Percentiles rank a stretch among this genome's conserved stretches.
Evolutionary conservation across 1,140 invertebrate species (phyloP).

Genomic region (Pogonomyrmex californicus): DNA sequence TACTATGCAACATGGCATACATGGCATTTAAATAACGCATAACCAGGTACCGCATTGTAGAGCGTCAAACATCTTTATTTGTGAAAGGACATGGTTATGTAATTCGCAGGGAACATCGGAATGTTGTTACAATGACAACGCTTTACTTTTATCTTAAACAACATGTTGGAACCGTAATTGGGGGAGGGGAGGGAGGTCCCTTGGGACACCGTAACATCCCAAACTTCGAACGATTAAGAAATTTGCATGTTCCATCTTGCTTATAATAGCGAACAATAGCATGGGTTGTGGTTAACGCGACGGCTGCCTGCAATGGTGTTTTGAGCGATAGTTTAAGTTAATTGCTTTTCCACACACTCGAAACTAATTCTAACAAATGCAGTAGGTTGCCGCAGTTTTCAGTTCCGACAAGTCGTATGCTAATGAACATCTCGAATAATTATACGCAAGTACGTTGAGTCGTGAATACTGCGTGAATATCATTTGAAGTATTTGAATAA

Average conservation of each 20-base stretch:
- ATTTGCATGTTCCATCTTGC: constrained; percentile 66
- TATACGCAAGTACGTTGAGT: not conserved
- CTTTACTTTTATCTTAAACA: constrained; percentile 9
- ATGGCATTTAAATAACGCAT: constrained; percentile 13
- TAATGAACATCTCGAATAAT: constrained; percentile 35
- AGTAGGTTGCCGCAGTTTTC: constrained; percentile 38
- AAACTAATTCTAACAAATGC: constrained; percentile 69
- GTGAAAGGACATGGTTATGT: not conserved
- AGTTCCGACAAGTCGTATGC: constrained; percentile 9
- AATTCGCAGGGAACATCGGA: too few species aligned
- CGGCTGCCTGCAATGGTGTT: constrained; percentile 65
- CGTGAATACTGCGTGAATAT: not conserved
- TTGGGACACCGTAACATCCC: constrained; percentile 16
- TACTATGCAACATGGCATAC: not conserved
- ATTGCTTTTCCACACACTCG: constrained; percentile 44
- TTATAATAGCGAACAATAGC: constrained; percentile 17
- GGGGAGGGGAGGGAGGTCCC: not conserved
- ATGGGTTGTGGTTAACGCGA: constrained; percentile 38
- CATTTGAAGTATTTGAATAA: not conserved
- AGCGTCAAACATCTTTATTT: not conserved
- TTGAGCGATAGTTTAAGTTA: constrained; percentile 68
- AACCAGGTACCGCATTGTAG: not conserved
- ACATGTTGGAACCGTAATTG: not conserved
- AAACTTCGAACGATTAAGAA: constrained; percentile 69
- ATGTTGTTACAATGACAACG: not conserved